These are phyloP conservation scores for Paracanthobrama guichenoti DNA, from an alignment of 2,113 vertebrate genomes.

Conservation along the genomic window DNA sequence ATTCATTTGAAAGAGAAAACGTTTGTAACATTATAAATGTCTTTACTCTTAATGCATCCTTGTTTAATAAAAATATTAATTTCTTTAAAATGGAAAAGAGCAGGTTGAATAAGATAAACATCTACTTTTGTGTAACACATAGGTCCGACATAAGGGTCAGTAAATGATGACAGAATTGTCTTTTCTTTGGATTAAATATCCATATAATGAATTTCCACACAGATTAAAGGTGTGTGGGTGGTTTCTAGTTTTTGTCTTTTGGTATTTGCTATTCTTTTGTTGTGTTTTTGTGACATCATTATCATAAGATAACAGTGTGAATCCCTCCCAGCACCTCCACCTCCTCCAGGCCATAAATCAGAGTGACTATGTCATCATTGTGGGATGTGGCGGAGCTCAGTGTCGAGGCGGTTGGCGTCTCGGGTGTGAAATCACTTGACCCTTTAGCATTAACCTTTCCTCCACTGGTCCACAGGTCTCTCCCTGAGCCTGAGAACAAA, in stretches of 20 bases:
- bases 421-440: slow-evolving; percentile 99
- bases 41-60: background rate
- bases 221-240: background rate
- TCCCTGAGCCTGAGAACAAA: slow-evolving; percentile 88
- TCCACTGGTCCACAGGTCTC: slow-evolving; percentile 90
- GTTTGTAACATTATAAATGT: background rate
- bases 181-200: background rate
- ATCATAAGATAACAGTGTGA: slow-evolving; percentile 91
- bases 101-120: background rate
- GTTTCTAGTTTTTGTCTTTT: background rate
- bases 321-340: slow-evolving; percentile 54
- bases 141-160: background rate
- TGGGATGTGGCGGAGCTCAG: slow-evolving; percentile 87
- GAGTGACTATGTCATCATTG: slow-evolving; percentile 95
- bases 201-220: background rate
- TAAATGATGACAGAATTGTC: background rate
- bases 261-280: slow-evolving; percentile 58
- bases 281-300: slow-evolving; percentile 79
- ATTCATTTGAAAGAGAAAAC: too few species aligned
- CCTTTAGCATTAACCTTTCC: slow-evolving; percentile 96
- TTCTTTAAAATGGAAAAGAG: background rate
- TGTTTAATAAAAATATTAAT: background rate
- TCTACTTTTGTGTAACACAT: background rate
- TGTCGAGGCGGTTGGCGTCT: slow-evolving; percentile 86
- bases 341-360: slow-evolving; percentile 90